phyloP scores from a whole-genome alignment of 2,888 invertebrate genomes.

The Peribatodes rhomboidaria region DNA sequence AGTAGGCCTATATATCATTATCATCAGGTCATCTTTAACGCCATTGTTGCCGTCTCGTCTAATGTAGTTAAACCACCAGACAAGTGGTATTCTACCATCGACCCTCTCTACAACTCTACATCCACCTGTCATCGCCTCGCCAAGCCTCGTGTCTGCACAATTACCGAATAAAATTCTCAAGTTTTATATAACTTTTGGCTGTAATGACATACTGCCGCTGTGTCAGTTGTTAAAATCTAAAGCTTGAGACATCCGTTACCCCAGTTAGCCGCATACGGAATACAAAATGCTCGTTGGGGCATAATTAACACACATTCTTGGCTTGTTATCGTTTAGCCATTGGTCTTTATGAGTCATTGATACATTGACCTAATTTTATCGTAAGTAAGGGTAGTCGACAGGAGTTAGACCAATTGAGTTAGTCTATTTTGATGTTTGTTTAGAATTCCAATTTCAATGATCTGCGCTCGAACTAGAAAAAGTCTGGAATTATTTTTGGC shows the following conservation, averaged over 20 bases:
- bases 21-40: no score
- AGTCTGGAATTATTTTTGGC: neutral
- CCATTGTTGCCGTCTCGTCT: no score
- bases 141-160: no score
- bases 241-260: constrained; percentile 25
- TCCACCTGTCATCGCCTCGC: no score
- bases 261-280: constrained; percentile 43
- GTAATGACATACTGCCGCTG: neutral
- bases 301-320: constrained; percentile 59
- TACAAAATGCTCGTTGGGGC: constrained; percentile 48
- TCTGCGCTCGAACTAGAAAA: neutral
- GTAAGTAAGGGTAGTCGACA: constrained; percentile 17
- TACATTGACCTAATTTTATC: constrained; percentile 41
- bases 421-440: constrained; percentile 20
- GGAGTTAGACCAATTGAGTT: constrained; percentile 29
- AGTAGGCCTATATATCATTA: no score
- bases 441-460: constrained; percentile 1
- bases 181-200: neutral
- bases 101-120: no score
- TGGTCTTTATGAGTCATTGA: constrained; percentile 52
- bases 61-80: no score
- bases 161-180: neutral
- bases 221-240: neutral
- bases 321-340: constrained; percentile 52
- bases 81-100: no score